Evolutionary conservation across 64 coral and sea anemone species (phyloP), one percentile per base, ranked within the genome.

Genomic region (Catalaphyllia jardinei): DNA sequence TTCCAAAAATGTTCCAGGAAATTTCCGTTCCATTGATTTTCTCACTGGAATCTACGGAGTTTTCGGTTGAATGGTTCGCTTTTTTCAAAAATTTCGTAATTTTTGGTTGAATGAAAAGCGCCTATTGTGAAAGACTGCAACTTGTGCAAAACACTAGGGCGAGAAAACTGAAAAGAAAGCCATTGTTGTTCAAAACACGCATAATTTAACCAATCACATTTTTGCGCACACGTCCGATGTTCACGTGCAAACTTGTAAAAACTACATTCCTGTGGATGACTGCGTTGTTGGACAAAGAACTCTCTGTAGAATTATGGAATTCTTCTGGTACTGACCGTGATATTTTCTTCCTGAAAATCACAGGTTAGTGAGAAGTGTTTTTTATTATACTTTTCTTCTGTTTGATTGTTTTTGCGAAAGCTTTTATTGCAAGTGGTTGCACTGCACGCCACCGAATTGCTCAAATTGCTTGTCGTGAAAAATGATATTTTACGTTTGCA

Each of bases 341-440:
- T 65, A 82, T 33, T 20, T n/a, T 46, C 11, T 46, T 83, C 18
- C 8, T 24, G 29, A 2, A 83, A 65, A 65, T 65, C 31, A 62
- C 31, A 83, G 79, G 79, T 83, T 13, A 65, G 79, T 83, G 16
- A 38, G 29, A 39, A 83, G 10, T 83, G 15, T 42, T 42, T 83
- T 25, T 8, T 25, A 25, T 69, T 27, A 8, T 1, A 17, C 17
- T 0, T 69, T 1, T 69, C 1, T 69, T 69, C 10, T 27, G 10
- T 69, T 9, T 46, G 4, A 46, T 46, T 5, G 3, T 22, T 28
- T 69, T 69, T 69, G 65, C 4, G 20, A 27, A 11, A 27, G 22
- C 10, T 28, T 29, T 69, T n/a, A 2, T 28, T 8, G 6, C 22
- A 57, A 57, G 12, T 16, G 54, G 54, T 16, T 46, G 15, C 15